phyloP scores from a whole-genome alignment of 2,113 vertebrate species.

The Lophochroa leadbeateri region DNA sequence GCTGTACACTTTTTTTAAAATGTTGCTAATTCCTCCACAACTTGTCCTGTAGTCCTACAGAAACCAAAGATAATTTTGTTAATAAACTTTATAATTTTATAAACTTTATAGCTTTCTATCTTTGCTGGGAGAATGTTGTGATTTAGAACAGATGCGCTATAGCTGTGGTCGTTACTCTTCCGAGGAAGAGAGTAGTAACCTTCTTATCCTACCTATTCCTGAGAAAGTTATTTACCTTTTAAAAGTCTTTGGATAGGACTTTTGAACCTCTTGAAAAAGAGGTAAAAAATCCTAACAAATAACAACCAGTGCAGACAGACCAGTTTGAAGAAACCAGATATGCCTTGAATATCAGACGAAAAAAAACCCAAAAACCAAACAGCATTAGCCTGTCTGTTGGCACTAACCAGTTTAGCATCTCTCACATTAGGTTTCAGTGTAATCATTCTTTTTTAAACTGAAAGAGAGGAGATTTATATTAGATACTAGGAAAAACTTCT shows the following conservation, averaged over 20 bases:
- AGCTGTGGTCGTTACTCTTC: background rate
- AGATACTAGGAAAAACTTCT: background rate
- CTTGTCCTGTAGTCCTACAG: background rate
- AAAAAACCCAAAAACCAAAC: fast-evolving
- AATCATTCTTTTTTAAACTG: background rate
- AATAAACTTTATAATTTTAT: background rate
- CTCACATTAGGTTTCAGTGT: background rate
- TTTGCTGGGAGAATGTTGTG: background rate
- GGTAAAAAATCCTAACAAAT: fast-evolving
- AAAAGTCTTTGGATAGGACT: background rate
- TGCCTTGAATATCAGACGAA: fast-evolving
- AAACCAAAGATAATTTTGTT: background rate
- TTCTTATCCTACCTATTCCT: background rate
- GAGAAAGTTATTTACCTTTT: background rate
- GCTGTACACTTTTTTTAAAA: background rate
- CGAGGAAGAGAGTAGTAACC: background rate
- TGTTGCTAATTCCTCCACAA: background rate
- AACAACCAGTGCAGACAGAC: background rate
- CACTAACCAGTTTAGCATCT: background rate
- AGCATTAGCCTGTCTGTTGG: too few species aligned
- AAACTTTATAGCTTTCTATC: background rate
- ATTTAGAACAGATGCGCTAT: background rate
- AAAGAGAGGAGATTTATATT: background rate
- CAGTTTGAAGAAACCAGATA: background rate
- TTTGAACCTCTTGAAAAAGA: background rate